Evolutionary conservation across 2,888 invertebrate genomes (phyloP).

Genomic region (Priocnemis perturbator): DNA sequence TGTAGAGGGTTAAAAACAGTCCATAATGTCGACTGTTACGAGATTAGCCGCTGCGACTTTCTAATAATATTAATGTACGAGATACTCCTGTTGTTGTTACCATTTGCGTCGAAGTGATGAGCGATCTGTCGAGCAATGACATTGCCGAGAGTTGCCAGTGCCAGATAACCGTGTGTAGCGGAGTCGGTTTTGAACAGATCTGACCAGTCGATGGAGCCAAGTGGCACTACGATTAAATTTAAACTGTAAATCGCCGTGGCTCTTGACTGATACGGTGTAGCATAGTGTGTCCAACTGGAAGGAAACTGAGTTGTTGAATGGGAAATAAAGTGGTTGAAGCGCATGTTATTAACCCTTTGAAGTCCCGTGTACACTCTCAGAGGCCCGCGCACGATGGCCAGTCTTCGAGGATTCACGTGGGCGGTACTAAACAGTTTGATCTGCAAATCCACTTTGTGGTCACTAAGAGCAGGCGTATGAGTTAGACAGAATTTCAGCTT

Average conservation of each 20-base stretch:
- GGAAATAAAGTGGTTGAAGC: constrained; percentile 1
- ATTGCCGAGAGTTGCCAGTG: constrained; percentile 60
- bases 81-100: constrained; percentile 47
- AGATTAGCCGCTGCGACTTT: too few relatives aligned
- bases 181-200: constrained; percentile 27
- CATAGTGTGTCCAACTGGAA: constrained; percentile 60
- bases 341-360: neutral
- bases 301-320: constrained; percentile 3
- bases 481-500: too few relatives aligned
- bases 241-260: constrained; percentile 49
- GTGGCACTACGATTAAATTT: constrained; percentile 59
- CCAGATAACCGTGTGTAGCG: constrained; percentile 46
- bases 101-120: constrained; percentile 61
- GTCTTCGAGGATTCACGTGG: too few relatives aligned
- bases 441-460: too few relatives aligned
- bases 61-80: constrained; percentile 12
- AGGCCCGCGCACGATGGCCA: too few relatives aligned
- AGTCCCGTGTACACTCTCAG: too few relatives aligned
- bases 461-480: too few relatives aligned
- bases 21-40: constrained; percentile 6
- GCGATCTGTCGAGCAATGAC: constrained; percentile 62
- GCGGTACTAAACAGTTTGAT: too few relatives aligned
- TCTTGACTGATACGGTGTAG: constrained; percentile 57
- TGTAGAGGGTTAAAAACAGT: constrained; percentile 7
- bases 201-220: constrained; percentile 59